Evolutionary conservation across 1,140 invertebrate species (phyloP), one percentile per base, ranked within the genome.

Genomic region (Drosophila subobscura): DNA sequence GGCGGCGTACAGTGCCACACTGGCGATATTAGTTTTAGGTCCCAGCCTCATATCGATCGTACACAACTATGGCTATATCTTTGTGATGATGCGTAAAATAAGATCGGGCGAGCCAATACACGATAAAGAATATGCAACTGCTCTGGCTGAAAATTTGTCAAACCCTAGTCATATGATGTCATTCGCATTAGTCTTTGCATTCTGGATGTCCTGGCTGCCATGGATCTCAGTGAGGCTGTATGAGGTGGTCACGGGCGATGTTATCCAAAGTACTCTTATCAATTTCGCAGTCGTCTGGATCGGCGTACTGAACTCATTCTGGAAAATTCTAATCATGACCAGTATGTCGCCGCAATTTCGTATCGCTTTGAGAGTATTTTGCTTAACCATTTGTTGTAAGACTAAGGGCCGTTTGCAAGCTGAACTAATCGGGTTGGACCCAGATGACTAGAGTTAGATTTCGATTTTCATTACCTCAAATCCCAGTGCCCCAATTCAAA

Each of bases 151-250:
- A 92, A 98, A 98, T 92, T 93, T 98, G 52, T 94, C 96, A 72
- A 98, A 98, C 92, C 97, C 96, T 50, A 98, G 96, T 93, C 98
- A 99, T 93, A 94, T 97, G 85, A 98, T 98, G 94, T 98, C 97
- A 76, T 98, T 99, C 92, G 94, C 98, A 63, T 94, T 99, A 73
- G 96, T 98, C 56, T 93, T 97, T 75, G 92, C 96, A 46, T 99
- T 99, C 92, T 97, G 97, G 95, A 91, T 98, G 42, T 97, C 97
- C 54, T 99, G 98, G 98, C 93, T 96, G 49, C 98, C 98, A 12
- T 98, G 96, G 92, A 95, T 97, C 64, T 93, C 94, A 16, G 93
- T 98, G 51, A 94, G 92, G 92, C 73, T 93, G 5, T 94, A 94
- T 85, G 93, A 94, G 90, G 93, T 93, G 77, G 91, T 93, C 59